Evolutionary conservation across 2,113 vertebrate species (phyloP), one percentile per base, ranked within the genome.

Genomic region (Melanerpes aurifrons): DNA sequence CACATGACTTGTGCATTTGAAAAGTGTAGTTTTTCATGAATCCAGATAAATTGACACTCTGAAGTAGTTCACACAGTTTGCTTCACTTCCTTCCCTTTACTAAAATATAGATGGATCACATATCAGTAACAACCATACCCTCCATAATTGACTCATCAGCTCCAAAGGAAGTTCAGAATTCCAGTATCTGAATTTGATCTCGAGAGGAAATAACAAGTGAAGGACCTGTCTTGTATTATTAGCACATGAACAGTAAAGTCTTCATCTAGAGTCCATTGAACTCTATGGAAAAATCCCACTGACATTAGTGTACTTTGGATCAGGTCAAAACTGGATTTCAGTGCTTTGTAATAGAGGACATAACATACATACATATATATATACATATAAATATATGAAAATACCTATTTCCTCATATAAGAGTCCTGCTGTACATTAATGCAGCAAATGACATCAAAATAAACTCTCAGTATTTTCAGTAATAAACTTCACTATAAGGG

Each of bases 91-190:
- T 95, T 92, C 79, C 45, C 67, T 67, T 80, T 93, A 82, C 94
- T 86, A 69, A 93, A 95, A 95, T 94, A 84, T 58, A 56, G 2
- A 57, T 83, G 73, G 92, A 95, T 97, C 87, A 71, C 79, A 29
- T 97, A 92, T 90, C 94, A 63, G 92, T 91, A 93, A 90, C 48
- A 83, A 32, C 85, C 87, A 72, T 72, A 78, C 31, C 67, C 25
- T 64, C 59, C 76, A 58, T 70, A 89, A 94, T 7, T 92, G 87
- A 88, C 92, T 92, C 53, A 86, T 96, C 61, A 90, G 74, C 68
- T 96, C 79, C 73, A 90, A 89, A 95, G 95, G 95, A 95, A 95
- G 95, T 92, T 85, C 67, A 96, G 45, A 92, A 96, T 96, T 95
- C 93, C 94, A 87, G 10, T 92, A 96, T 56, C 76, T 91, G 68